A percentile compares a stretch with the other conserved stretches of the same genome.
phyloP scores from a whole-genome alignment of 1,140 invertebrate genomes.

The Agrypnia vestita region DNA sequence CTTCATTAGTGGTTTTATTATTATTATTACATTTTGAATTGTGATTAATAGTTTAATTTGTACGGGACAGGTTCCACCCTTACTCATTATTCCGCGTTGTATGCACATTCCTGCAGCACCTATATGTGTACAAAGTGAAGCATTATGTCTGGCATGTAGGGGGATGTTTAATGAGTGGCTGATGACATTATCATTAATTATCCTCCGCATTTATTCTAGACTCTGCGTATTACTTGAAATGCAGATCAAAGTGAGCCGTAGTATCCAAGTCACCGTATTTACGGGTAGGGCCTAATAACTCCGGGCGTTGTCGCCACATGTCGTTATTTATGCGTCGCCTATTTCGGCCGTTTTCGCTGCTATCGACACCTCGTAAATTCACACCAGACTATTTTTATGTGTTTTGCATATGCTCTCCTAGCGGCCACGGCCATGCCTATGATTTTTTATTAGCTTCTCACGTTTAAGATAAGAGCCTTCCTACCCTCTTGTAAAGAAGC shows the following conservation, averaged over 20 bases:
- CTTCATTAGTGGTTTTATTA: too few species aligned
- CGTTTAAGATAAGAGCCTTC: slow-evolving; percentile 36
- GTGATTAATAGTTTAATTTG: too few species aligned
- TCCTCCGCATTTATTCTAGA: too few species aligned
- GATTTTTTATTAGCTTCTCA: slow-evolving; percentile 56
- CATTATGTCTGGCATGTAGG: too few species aligned
- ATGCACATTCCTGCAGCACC: too few species aligned
- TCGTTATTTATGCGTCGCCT: slow-evolving; percentile 36
- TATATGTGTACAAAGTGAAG: too few species aligned
- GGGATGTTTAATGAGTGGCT: too few species aligned
- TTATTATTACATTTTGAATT: too few species aligned
- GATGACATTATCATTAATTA: too few species aligned
- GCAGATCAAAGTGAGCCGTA: background rate
- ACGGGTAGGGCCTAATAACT: slow-evolving; percentile 10
- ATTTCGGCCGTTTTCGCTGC: slow-evolving; percentile 24
- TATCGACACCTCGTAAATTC: slow-evolving; percentile 58
- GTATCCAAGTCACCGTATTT: slow-evolving; percentile 6
- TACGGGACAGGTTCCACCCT: too few species aligned
- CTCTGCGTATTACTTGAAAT: background rate
- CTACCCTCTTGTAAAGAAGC: slow-evolving; percentile 17
- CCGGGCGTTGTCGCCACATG: slow-evolving; percentile 41
- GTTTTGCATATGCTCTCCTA: slow-evolving; percentile 57
- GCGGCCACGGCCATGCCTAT: slow-evolving; percentile 23
- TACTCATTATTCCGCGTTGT: too few species aligned
- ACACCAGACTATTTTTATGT: slow-evolving; percentile 52